Conservation (phyloP, 2,113 vertebrate genomes). For the Numenius arquata region DNA sequence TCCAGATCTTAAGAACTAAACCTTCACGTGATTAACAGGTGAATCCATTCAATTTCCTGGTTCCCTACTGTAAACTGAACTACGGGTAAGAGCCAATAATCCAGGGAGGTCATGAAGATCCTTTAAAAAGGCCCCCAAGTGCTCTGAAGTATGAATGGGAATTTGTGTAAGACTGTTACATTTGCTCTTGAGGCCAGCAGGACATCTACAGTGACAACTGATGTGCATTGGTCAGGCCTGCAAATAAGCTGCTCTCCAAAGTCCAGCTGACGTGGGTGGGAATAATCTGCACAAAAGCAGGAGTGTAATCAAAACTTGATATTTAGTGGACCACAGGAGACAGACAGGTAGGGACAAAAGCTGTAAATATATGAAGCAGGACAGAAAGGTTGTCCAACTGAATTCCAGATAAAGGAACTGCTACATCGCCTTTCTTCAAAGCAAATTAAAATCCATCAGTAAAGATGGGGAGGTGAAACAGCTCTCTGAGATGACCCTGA, state of each 20-base stretch:
- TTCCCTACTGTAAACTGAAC: not conserved
- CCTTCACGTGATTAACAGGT: not conserved
- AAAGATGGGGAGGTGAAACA: not conserved
- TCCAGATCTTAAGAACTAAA: not conserved
- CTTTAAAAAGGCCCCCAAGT: not conserved
- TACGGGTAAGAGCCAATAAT: not conserved
- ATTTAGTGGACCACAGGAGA: not conserved
- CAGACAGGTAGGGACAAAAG: not conserved
- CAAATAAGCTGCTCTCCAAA: not conserved
- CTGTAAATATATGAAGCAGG: not conserved
- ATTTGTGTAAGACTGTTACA: not conserved
- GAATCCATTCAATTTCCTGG: not conserved
- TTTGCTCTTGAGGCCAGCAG: not conserved
- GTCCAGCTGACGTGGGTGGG: not conserved
- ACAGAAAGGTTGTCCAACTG: not conserved
- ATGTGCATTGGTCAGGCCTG: not conserved
- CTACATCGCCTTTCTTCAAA: not conserved
- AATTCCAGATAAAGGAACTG: not conserved
- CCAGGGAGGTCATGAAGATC: not conserved
- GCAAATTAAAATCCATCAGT: not conserved
- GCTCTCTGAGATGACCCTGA: not conserved
- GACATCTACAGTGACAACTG: not conserved
- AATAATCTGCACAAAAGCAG: not conserved
- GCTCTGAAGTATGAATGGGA: not conserved
- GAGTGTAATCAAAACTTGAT: not conserved